Evolutionary conservation across 2,113 vertebrate genomes (phyloP).

Genomic region (Saguinus midas): DNA sequence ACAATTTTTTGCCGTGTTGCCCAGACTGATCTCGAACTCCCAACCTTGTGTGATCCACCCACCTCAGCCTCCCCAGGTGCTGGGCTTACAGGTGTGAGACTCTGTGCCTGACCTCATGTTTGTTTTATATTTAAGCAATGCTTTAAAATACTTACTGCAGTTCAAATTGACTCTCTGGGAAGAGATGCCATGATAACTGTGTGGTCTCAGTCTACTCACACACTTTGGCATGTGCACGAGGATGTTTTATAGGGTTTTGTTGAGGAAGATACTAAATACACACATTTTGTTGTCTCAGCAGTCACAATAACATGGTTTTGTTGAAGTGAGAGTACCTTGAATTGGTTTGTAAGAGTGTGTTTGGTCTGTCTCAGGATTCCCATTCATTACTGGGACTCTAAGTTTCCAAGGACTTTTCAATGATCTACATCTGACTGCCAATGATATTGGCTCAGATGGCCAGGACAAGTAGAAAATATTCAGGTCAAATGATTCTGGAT

Average conservation of each 20-base stretch:
- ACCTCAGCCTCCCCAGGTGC: too few species aligned
- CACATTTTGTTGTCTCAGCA: background rate
- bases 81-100: too few species aligned
- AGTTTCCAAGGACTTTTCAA: background rate
- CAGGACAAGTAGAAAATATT: background rate
- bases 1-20: too few species aligned
- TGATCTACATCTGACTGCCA: background rate
- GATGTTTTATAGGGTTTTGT: background rate
- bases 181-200: background rate
- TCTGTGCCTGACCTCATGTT: background rate
- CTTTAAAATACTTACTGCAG: background rate
- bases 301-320: background rate
- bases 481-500: background rate
- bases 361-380: background rate
- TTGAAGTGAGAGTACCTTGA: background rate
- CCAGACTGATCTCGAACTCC: too few species aligned
- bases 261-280: background rate
- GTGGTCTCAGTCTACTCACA: background rate
- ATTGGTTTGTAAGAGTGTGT: background rate
- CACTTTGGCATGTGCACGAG: rapidly evolving
- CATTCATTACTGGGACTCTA: background rate
- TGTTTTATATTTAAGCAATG: background rate
- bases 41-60: too few species aligned
- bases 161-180: background rate
- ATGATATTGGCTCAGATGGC: background rate